These are phyloP conservation scores for Melanocharis versteri DNA, from an alignment of 2,113 vertebrate species.

Conservation along the genomic window DNA sequence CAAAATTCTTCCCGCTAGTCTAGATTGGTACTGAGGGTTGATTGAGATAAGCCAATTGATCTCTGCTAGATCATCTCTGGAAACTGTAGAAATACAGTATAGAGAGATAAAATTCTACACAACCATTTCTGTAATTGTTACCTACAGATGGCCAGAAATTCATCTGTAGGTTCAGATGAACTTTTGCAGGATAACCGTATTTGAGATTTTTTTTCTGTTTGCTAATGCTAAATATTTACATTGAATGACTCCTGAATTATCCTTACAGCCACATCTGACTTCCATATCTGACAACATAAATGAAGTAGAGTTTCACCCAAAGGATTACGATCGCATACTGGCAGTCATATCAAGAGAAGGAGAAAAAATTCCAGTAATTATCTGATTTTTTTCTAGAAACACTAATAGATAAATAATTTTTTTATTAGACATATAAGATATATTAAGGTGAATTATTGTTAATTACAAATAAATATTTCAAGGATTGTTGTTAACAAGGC, in stretches of 20 bases:
- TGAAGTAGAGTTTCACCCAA: conserved; percentile 79
- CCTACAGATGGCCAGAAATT: background rate
- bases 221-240: background rate
- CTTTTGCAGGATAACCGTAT: background rate
- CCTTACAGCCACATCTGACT: conserved; percentile 79
- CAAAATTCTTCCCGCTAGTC: background rate
- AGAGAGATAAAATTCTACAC: background rate
- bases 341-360: conserved; percentile 85
- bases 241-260: background rate
- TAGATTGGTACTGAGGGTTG: background rate
- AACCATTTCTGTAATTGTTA: background rate
- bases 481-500: background rate
- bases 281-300: conserved; percentile 88
- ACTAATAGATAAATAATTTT: background rate
- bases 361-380: conserved; percentile 81
- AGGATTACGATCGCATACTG: conserved; percentile 83
- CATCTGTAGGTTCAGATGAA: background rate
- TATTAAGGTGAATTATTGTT: background rate
- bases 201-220: background rate
- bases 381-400: background rate
- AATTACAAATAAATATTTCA: background rate
- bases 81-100: background rate
- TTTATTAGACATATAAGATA: background rate
- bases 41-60: background rate
- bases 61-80: background rate